Percentiles rank a stretch among this genome's conserved stretches.
phyloP scores from a whole-genome alignment of 64 coral and sea anemone species.

The Hydrozoanthus tunicans region DNA sequence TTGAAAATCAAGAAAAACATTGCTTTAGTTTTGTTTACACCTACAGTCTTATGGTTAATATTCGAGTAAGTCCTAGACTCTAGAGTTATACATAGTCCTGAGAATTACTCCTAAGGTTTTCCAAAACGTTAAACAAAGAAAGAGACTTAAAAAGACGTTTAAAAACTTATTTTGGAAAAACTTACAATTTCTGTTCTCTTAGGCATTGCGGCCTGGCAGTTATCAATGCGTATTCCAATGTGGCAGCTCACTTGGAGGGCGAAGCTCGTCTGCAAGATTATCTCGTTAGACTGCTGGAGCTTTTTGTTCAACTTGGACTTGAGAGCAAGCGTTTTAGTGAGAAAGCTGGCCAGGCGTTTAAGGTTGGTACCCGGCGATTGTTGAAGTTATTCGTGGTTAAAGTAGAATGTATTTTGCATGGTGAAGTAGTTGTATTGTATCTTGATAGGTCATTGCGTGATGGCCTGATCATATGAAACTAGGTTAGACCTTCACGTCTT shows the following conservation, averaged over 20 bases:
- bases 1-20: too few species aligned
- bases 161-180: background rate
- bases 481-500: too few species aligned
- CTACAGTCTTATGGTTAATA: too few species aligned
- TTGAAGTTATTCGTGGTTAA: background rate
- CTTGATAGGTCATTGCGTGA: too few species aligned
- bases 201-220: conserved; percentile 94
- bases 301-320: conserved; percentile 96
- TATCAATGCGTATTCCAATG: conserved; percentile 85
- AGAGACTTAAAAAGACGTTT: background rate
- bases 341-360: conserved; percentile 76
- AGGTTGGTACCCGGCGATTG: conserved; percentile 34
- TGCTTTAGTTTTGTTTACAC: too few species aligned
- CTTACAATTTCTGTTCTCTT: background rate
- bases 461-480: too few species aligned
- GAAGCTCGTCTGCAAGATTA: conserved; percentile 86
- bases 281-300: conserved; percentile 84
- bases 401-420: too few species aligned
- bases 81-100: too few species aligned
- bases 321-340: conserved; percentile 92
- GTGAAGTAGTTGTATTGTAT: too few species aligned
- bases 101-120: background rate
- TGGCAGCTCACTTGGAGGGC: conserved; percentile 78
- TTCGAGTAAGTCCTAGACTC: too few species aligned
- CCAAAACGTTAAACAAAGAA: background rate